These are phyloP conservation scores for Ericerus pela DNA, from an alignment of 1,140 invertebrate species.

Conservation along the genomic window DNA sequence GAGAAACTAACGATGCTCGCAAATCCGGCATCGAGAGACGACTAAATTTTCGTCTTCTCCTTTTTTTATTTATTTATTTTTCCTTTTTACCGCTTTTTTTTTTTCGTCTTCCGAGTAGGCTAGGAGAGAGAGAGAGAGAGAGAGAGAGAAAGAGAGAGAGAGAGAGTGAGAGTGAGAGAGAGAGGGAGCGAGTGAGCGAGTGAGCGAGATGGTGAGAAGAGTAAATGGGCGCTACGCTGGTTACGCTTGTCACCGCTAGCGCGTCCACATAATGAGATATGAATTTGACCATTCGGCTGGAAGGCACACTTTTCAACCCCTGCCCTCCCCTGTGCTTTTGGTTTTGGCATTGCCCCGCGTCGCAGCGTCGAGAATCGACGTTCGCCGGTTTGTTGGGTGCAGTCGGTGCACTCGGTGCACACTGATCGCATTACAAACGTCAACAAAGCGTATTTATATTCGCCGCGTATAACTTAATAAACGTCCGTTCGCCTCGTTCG, in stretches of 20 bases:
- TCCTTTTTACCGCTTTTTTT: too few relatives aligned
- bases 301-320: not conserved
- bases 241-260: not conserved
- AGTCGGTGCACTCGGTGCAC: too few relatives aligned
- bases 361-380: not conserved
- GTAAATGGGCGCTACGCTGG: not conserved
- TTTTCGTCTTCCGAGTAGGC: too few relatives aligned
- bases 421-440: constrained; percentile 3
- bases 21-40: not conserved
- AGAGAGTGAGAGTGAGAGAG: too few relatives aligned
- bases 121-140: too few relatives aligned
- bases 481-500: not conserved
- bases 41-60: too few relatives aligned
- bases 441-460: constrained; percentile 11
- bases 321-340: not conserved
- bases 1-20: constrained; percentile 2
- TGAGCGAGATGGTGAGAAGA: not conserved
- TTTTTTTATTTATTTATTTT: too few relatives aligned
- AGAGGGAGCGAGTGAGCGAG: too few relatives aligned
- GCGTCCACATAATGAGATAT: constrained; percentile 1
- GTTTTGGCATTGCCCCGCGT: not conserved
- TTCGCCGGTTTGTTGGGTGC: not conserved
- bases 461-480: not conserved
- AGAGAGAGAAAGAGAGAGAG: too few relatives aligned
- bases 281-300: constrained; percentile 10